Percentiles rank a stretch among this genome's conserved stretches.
Conservation (phyloP, 2,888 invertebrate genomes). For the Tiliacea aurago region DNA sequence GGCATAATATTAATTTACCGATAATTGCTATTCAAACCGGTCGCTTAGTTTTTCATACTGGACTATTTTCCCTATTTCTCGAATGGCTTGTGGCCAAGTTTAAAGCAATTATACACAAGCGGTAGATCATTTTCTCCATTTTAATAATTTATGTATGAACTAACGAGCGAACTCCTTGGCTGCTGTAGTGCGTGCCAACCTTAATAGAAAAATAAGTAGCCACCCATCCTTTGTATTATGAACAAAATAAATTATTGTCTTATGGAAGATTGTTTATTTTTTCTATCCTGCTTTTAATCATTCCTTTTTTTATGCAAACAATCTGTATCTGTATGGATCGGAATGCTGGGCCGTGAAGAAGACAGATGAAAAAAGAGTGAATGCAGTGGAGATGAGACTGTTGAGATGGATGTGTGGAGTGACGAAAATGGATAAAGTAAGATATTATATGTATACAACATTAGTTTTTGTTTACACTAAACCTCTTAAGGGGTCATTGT, state of each 20-base stretch:
- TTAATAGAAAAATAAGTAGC: slow-evolving; percentile 64
- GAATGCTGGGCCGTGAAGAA: too few relatives aligned
- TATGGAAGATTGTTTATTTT: slow-evolving; percentile 30
- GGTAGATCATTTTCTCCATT: slow-evolving; percentile 33
- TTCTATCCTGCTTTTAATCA: not conserved
- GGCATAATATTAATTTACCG: slow-evolving; percentile 37
- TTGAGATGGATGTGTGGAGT: too few relatives aligned
- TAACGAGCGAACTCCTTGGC: slow-evolving; percentile 20
- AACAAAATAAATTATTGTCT: slow-evolving; percentile 69
- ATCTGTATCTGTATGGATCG: too few relatives aligned
- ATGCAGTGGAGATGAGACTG: too few relatives aligned
- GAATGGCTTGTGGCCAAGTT: slow-evolving; percentile 49
- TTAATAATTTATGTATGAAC: slow-evolving; percentile 46
- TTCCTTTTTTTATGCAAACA: not conserved
- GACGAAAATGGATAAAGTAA: too few relatives aligned
- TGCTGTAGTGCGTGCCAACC: slow-evolving; percentile 42
- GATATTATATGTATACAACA: too few relatives aligned
- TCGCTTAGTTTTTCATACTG: slow-evolving; percentile 8
- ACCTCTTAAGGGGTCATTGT: too few relatives aligned
- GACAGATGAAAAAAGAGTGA: too few relatives aligned
- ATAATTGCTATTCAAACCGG: slow-evolving; percentile 30
- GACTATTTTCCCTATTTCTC: slow-evolving; percentile 7
- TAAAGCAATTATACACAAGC: slow-evolving; percentile 51
- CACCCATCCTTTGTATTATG: slow-evolving; percentile 74
- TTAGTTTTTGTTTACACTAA: too few relatives aligned